Percentiles rank a stretch among this genome's conserved stretches.
Evolutionary conservation across 1,140 invertebrate species (phyloP).

Genomic region (Drosophila ambigua): DNA sequence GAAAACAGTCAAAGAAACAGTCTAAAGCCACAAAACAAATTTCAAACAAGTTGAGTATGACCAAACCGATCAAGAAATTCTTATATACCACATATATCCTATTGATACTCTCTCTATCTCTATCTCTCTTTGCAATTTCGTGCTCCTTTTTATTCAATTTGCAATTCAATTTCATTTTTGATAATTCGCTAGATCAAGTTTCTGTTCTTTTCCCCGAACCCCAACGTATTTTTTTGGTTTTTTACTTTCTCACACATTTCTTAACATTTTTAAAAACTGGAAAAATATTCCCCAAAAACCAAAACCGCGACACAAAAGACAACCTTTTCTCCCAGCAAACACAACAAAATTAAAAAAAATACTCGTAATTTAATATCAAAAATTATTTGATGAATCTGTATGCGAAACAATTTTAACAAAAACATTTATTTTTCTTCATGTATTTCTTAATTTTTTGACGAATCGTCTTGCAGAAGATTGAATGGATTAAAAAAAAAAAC

Average conservation of each 20-base stretch:
- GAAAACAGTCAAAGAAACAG: slow-evolving; percentile 35
- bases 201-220: slow-evolving; percentile 14
- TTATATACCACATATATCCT: slow-evolving; percentile 64
- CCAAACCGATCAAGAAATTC: slow-evolving; percentile 57
- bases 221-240: slow-evolving; percentile 8
- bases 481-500: slow-evolving; percentile 81
- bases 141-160: slow-evolving; percentile 66
- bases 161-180: slow-evolving; percentile 54
- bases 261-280: slow-evolving; percentile 34
- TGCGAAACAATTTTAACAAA: slow-evolving; percentile 69
- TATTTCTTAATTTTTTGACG: slow-evolving; percentile 77
- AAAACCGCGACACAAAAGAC: slow-evolving; percentile 41
- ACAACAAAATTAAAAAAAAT: slow-evolving; percentile 47
- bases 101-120: slow-evolving; percentile 60
- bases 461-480: slow-evolving; percentile 84
- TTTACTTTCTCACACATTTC: slow-evolving; percentile 41
- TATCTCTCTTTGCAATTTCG: slow-evolving; percentile 69
- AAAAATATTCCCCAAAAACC: slow-evolving; percentile 8
- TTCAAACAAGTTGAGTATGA: slow-evolving; percentile 79
- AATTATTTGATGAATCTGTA: slow-evolving; percentile 38
- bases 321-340: slow-evolving; percentile 33
- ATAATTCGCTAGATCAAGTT: slow-evolving; percentile 42
- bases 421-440: slow-evolving; percentile 81
- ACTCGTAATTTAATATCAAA: slow-evolving; percentile 43
- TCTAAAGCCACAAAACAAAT: slow-evolving; percentile 67